Evolutionary conservation across 1,140 invertebrate species (phyloP), one percentile per base, ranked within the genome.

Genomic region (Zophobas morio): DNA sequence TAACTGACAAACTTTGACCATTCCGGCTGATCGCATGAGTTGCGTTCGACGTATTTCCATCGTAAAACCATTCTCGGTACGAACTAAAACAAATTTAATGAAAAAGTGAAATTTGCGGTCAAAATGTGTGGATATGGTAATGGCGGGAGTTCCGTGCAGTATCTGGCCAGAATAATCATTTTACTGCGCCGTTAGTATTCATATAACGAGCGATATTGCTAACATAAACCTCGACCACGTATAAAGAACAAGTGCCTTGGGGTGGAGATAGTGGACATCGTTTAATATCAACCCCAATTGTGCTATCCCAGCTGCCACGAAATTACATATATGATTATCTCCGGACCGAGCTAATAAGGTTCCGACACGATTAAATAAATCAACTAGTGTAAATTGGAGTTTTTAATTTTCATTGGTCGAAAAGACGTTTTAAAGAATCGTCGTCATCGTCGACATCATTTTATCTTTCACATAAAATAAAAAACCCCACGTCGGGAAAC

Each of bases 191-290:
- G 60, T 66, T 66, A 66, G 60, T 66, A 66, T 66, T 66, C 60
- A 66, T 46, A 66, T 66, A 66, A 66, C 60, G 60, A 66, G 60
- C n/a, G 60, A 66, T 66, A 66, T 66, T 66, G 6, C 60, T n/a
- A 20, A 8, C 60, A 66, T 66, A 66, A 66, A 66, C 60, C 49
- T 66, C 60, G 4, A 40, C 36, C 57, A 4, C 57, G 57, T 46
- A 66, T 46, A 66, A 57, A 66, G 60, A 66, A 66, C 37, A 66
- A 54, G 34, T 60, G 60, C 60, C 39, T 42, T 1, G 20, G 60
- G 60, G 60, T 66, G 42, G 60, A 40, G 60, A 66, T 66, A 66
- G 60, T 66, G 60, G 60, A 66, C 60, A 66, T 66, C 60, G 60
- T 66, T 66, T 66, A 66, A 66, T 66, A 66, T 66, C 60, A 66